Percentiles rank a stretch among this genome's conserved stretches.
phyloP scores from a whole-genome alignment of 2,888 invertebrate species.

The Apodemia zela region DNA sequence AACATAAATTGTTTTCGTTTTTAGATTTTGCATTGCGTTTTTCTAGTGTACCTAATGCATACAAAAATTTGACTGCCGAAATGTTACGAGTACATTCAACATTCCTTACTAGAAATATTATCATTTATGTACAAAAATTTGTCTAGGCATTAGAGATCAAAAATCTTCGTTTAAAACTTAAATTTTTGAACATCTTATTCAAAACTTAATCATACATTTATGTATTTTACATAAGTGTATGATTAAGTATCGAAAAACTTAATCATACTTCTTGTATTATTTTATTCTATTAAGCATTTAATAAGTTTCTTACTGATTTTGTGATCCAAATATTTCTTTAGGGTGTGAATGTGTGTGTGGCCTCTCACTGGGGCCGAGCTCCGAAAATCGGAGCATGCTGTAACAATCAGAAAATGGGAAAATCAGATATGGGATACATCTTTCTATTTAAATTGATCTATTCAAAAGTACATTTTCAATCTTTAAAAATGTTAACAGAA shows the following conservation, averaged over 20 bases:
- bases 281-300: conserved; percentile 18
- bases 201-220: too few relatives aligned
- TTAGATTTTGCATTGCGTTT: too few relatives aligned
- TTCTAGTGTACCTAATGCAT: too few relatives aligned
- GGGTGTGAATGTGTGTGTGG: conserved; percentile 34
- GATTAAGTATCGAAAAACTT: too few relatives aligned
- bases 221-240: too few relatives aligned
- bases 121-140: too few relatives aligned
- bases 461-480: not conserved
- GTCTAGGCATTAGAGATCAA: too few relatives aligned
- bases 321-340: conserved; percentile 37
- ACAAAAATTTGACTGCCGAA: too few relatives aligned
- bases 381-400: conserved; percentile 87
- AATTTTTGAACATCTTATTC: not conserved
- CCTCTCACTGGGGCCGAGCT: conserved; percentile 55
- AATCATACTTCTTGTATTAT: too few relatives aligned
- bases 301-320: conserved; percentile 35
- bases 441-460: not conserved
- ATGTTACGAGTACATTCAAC: too few relatives aligned
- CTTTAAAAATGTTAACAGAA: not conserved
- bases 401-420: conserved; percentile 36
- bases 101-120: too few relatives aligned
- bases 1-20: too few relatives aligned
- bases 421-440: not conserved
- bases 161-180: not conserved